A percentile compares a stretch with the other conserved stretches of the same genome.
phyloP scores from a whole-genome alignment of 2,888 invertebrate genomes.

The Lapara coniferarum region DNA sequence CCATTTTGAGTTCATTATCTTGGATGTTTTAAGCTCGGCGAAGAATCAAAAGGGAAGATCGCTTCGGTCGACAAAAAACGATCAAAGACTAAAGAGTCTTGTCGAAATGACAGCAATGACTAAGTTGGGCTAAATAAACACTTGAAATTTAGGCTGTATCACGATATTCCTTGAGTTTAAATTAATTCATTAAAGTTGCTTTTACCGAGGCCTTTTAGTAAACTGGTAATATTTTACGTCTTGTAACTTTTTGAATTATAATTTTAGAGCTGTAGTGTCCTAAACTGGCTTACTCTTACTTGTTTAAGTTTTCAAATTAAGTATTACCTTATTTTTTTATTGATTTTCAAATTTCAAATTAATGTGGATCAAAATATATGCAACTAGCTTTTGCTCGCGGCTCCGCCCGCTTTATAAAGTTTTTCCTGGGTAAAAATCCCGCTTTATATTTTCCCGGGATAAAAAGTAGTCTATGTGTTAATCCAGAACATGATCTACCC shows the following conservation, averaged over 20 bases:
- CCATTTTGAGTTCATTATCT: conserved; percentile 38
- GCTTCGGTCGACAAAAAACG: conserved; percentile 33
- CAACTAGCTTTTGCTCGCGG: too few species aligned
- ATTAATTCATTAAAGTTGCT: conserved; percentile 14
- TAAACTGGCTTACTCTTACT: neutral
- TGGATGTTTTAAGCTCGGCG: conserved; percentile 34
- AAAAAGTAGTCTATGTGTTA: too few species aligned
- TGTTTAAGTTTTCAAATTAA: neutral
- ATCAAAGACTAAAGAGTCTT: conserved; percentile 28
- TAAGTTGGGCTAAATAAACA: conserved; percentile 26
- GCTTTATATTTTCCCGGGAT: too few species aligned
- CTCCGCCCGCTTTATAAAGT: too few species aligned
- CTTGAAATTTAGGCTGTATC: conserved; percentile 32
- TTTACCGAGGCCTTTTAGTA: neutral
- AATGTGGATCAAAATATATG: neutral
- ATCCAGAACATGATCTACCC: too few species aligned
- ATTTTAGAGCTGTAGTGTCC: neutral
- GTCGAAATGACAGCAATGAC: conserved; percentile 21
- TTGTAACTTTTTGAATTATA: neutral
- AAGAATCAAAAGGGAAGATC: conserved; percentile 39
- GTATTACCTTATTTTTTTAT: neutral
- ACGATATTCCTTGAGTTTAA: conserved; percentile 33
- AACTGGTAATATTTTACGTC: neutral
- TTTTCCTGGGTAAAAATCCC: too few species aligned
- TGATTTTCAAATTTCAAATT: neutral